These are phyloP conservation scores for Phalacrocorax carbo DNA, from an alignment of 2,113 vertebrate genomes.

Conservation along the genomic window DNA sequence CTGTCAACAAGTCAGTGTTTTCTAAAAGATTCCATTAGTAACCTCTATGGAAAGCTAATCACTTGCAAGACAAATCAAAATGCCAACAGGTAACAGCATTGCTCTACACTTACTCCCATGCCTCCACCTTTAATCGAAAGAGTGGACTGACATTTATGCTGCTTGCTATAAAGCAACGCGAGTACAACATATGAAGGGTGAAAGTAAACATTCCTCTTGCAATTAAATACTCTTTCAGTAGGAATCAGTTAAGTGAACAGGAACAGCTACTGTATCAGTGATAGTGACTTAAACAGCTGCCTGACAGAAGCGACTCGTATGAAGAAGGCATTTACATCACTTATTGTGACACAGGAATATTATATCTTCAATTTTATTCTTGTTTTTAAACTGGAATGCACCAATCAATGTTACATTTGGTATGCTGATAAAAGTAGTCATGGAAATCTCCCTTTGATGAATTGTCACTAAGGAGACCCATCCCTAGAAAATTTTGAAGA, in stretches of 20 bases:
- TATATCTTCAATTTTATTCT: background rate
- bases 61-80: background rate
- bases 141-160: background rate
- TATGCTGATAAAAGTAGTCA: background rate
- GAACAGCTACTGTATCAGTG: background rate
- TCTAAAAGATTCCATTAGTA: background rate
- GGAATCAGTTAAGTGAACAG: background rate
- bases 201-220: background rate
- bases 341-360: background rate
- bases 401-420: background rate
- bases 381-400: background rate
- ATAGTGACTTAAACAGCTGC: background rate
- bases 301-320: background rate
- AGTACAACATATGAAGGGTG: background rate
- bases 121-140: background rate
- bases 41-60: background rate
- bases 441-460: background rate
- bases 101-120: background rate
- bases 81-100: background rate
- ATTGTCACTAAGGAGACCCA: background rate
- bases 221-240: background rate
- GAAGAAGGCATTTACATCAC: background rate
- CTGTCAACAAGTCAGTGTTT: background rate
- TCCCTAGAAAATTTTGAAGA: background rate
- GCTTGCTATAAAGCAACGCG: background rate